Evolutionary conservation across 2,888 invertebrate species (phyloP).

Genomic region (Synanthedon myopaeformis): DNA sequence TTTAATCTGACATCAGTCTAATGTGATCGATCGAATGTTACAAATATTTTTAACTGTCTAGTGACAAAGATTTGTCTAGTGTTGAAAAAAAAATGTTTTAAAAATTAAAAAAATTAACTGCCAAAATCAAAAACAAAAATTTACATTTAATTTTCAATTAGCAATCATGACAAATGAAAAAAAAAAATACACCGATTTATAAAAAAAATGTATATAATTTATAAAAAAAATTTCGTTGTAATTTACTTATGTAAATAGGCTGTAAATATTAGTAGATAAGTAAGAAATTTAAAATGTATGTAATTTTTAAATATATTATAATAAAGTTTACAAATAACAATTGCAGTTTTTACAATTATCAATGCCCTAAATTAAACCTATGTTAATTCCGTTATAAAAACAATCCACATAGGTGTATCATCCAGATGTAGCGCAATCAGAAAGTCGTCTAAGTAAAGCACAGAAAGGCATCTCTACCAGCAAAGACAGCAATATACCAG

Average conservation of each 20-base stretch:
- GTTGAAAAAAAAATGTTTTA: no score
- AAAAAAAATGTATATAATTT: slow-evolving; percentile 5
- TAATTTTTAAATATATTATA: not conserved
- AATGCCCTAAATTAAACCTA: no score
- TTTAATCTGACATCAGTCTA: no score
- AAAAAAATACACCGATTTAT: not conserved
- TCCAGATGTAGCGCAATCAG: slow-evolving; percentile 34
- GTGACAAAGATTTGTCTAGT: no score
- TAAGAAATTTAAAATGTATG: not conserved
- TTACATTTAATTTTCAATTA: no score
- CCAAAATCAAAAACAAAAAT: no score
- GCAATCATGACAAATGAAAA: not conserved
- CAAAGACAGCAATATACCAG: slow-evolving; percentile 59
- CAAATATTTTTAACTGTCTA: no score
- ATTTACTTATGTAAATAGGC: slow-evolving; percentile 41
- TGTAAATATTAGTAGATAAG: slow-evolving; percentile 37
- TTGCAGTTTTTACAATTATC: not conserved
- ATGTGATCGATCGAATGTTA: no score
- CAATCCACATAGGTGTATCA: no score
- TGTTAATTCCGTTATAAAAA: no score
- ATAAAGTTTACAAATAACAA: not conserved
- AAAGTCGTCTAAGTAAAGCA: slow-evolving; percentile 60
- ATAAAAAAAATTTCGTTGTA: not conserved
- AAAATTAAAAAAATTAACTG: no score
- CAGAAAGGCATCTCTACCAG: slow-evolving; percentile 73